Percentiles rank a stretch among this genome's conserved stretches.
Evolutionary conservation across 2,888 invertebrate species (phyloP).

Genomic region (Aspidapion aeneum): DNA sequence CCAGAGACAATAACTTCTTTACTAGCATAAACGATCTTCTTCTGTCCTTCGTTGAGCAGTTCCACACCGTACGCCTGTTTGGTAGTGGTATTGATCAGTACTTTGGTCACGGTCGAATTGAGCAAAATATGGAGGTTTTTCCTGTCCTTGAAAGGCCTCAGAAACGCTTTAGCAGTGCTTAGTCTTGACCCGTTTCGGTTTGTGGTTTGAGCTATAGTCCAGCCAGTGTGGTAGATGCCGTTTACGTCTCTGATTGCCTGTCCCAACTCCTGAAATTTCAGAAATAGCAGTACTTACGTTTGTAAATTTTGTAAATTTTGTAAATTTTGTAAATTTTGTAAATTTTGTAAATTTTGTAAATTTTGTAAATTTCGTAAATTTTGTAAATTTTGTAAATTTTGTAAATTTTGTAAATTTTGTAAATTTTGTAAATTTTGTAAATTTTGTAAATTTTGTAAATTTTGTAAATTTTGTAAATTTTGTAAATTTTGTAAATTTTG

Average conservation of each 20-base stretch:
- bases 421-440: too few species aligned
- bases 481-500: too few species aligned
- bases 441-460: too few species aligned
- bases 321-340: too few species aligned
- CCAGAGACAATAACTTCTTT: constrained; percentile 66
- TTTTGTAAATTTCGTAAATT: too few species aligned
- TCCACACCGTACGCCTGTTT: constrained; percentile 77
- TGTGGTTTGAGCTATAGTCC: constrained; percentile 85
- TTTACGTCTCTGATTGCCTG: constrained; percentile 77
- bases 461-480: too few species aligned
- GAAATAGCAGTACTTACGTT: too few species aligned
- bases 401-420: too few species aligned
- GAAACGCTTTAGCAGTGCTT: constrained; percentile 77
- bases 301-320: too few species aligned
- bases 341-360: too few species aligned
- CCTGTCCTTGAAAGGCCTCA: constrained; percentile 72
- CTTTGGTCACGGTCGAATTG: constrained; percentile 74
- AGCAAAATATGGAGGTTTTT: constrained; percentile 80
- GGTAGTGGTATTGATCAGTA: constrained; percentile 71
- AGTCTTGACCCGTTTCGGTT: constrained; percentile 81
- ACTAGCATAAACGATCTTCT: constrained; percentile 58
- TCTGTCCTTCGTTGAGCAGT: constrained; percentile 56
- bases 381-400: too few species aligned
- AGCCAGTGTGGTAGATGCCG: constrained; percentile 76
- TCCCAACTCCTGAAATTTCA: too few species aligned